Base-by-base conservation (phyloP, 1,140 invertebrate genomes). In the Brachystomella parvula region DNA sequence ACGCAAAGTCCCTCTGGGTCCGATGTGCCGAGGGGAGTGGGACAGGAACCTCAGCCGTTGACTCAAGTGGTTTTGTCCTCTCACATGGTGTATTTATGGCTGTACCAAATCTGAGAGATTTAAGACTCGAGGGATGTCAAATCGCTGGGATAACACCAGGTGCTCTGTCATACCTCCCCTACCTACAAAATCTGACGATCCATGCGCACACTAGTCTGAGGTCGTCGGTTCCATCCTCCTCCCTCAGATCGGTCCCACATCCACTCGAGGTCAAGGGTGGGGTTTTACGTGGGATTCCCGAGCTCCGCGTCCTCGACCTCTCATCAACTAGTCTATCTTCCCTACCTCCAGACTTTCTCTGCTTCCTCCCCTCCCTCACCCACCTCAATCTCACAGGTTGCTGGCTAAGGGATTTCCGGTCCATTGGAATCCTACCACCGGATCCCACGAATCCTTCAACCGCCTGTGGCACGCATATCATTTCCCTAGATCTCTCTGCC, bases 111-210 rank as follows among this genome's bases (percentile, higher is more conserved):
- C 79, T 95, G 49, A 83, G 85, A 49, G 87, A 92, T 69, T 82
- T 95, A 3, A 86, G 87, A 15, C 89, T 96, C 63, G 90, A 94
- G 76, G 90, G 88, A 71, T 96, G 92, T 79, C 92, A 92, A 79
- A 88, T 96, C 65, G 86, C 87, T 33, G 90, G 91, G 75, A 81
- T 96, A 26, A 89, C 90, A 1, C 86, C 89, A 60, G 89, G 88
- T 19, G 88, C 89, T 0, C 92, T 94, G 73, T 83, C 85, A 17
- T 89, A 89, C 2, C 81, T 93, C 17, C 84, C 86, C 47, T 87
- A 91, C 76, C 80, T 94, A 53, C 81, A 88, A 64, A 91, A 91
- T 78, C 81, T 94, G 33, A 91, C 90, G 1, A 83, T 95, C 57
- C 83, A 89, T 70, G 93, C 91, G 15, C 88, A 91, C 77, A 94